These are phyloP conservation scores for Drosophila falleni DNA, from an alignment of 2,888 invertebrate genomes.

Conservation along the genomic window DNA sequence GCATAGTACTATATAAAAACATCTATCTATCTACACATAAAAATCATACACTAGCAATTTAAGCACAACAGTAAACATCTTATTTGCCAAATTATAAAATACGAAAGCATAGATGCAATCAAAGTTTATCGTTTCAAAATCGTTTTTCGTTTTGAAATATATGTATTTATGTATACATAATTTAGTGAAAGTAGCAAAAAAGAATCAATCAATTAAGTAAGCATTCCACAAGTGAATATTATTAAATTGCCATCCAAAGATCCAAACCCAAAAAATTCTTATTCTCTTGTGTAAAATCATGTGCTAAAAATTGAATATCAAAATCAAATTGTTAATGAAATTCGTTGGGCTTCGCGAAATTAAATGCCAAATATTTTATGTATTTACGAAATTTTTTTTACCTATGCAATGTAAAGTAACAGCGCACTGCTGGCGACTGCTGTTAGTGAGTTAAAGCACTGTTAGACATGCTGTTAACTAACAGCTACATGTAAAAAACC, in stretches of 20 bases:
- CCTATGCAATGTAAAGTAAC: constrained; percentile 42
- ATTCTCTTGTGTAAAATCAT: constrained; percentile 65
- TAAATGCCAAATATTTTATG: constrained; percentile 75
- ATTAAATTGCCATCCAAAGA: constrained; percentile 71
- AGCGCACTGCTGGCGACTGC: constrained; percentile 31
- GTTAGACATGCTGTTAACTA: constrained; percentile 30
- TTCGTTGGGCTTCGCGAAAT: constrained; percentile 76
- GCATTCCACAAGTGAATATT: constrained; percentile 69
- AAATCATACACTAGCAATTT: constrained; percentile 48
- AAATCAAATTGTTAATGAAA: constrained; percentile 40
- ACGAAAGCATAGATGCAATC: constrained; percentile 42
- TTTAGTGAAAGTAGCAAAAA: constrained; percentile 17
- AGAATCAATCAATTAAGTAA: constrained; percentile 33
- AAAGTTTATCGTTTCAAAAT: constrained; percentile 39
- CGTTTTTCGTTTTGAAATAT: constrained; percentile 23
- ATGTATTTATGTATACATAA: constrained; percentile 11
- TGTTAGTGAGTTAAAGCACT: constrained; percentile 19
- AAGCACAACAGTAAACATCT: constrained; percentile 58
- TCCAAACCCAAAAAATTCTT: constrained; percentile 54
- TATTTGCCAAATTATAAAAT: constrained; percentile 57
- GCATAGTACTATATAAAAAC: constrained; percentile 33
- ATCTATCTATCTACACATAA: constrained; percentile 17
- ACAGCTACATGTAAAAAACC: constrained; percentile 42
- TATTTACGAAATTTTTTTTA: constrained; percentile 66
- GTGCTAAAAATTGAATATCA: constrained; percentile 35